Evolutionary conservation across 2,113 vertebrate genomes (phyloP), one percentile per base, ranked within the genome.

Genomic region (Aythya baeri): DNA sequence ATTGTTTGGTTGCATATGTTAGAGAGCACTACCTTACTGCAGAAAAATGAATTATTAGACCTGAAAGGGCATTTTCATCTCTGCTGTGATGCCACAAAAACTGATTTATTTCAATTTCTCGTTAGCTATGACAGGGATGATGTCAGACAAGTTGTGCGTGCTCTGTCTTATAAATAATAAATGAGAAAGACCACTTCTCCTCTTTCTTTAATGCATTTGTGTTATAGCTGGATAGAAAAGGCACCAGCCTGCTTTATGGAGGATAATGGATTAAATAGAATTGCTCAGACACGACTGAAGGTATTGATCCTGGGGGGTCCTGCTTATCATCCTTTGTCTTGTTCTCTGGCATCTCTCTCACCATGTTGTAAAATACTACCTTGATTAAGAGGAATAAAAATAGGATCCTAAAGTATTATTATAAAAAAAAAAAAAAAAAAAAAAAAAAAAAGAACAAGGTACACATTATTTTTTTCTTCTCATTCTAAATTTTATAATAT

Each of bases 141-240:
- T 92, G 80, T 93, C 83, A 94, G 54, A 86, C 3, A 79, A 83
- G 36, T 58, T 54, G 34, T 66, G 62, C 38, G 17, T 86, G 27
- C 11, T 17, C 38, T 86, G 26, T 73, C 54, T 79, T 34, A 74
- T 87, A 91, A 84, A 95, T 93, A 86, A 94, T 77, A 86, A 76
- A 91, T 63, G 46, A 88, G 34, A 92, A 84, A 26, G 38, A 59
- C 17, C 36, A 32, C 21, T 7, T 36, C 23, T 84, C 6, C n/a
- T 81, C 41, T 91, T 85, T 80, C 73, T 66, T 27, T 96, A 92
- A 95, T 94, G 92, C 74, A 92, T 83, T 61, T 21, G 13, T n/a
- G 14, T 41, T 79, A 75, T 8, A 78, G 58, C 43, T 62, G 49
- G 57, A 81, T 75, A 41, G 23, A 91, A 93, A 58, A 79, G 29